Evolutionary conservation across 2,113 vertebrate genomes (phyloP), one percentile per base, ranked within the genome.

Genomic region (Ochotona curzoniae): DNA sequence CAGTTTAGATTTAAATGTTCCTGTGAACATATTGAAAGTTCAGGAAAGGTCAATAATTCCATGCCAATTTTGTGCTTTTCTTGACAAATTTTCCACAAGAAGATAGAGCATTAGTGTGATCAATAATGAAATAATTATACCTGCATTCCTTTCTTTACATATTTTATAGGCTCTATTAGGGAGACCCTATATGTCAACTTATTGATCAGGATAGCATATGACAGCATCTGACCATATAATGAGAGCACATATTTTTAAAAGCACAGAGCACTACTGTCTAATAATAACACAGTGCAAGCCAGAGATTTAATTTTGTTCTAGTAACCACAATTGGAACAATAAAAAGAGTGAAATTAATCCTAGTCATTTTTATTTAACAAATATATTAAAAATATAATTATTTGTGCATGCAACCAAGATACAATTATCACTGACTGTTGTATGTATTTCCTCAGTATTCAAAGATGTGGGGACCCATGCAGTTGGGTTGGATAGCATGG

Each of bases 161-260:
- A 88, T 73, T 71, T 81, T 71, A 20, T n/a, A 75, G 11, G 54
- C 54, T 57, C 14, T 57, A 69, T 9, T 38, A 73, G 17, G 44
- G 8, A 30, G 15, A n/a, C 0, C 2, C 3, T 38, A 35, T 38
- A 11, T 90, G 25, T 17, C 14, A 81, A 78, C 15, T 64, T 44
- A 57, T 85, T 76, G 28, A 84, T 75, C 74, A 83, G 13, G n/a
- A 7, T 70, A 15, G 23, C 64, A 0, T 21, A 60, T 70, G 0
- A 51, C 54, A 10, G 23, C 80, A 64, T 70, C 20, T 92, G 67
- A 30, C 20, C 10, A 91, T n/a, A 1, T 25, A 63, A 23, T 25
- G 26, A n/a, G 18, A 69, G 71, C 1, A 60, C 63, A 76, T 67
- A n/a, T 93, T 96, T 90, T 23, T n/a, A 93, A 64, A 82, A 15